Evolutionary conservation across 2,888 invertebrate genomes (phyloP), one percentile per base, ranked within the genome.

Genomic region (Malachius bipustulatus): DNA sequence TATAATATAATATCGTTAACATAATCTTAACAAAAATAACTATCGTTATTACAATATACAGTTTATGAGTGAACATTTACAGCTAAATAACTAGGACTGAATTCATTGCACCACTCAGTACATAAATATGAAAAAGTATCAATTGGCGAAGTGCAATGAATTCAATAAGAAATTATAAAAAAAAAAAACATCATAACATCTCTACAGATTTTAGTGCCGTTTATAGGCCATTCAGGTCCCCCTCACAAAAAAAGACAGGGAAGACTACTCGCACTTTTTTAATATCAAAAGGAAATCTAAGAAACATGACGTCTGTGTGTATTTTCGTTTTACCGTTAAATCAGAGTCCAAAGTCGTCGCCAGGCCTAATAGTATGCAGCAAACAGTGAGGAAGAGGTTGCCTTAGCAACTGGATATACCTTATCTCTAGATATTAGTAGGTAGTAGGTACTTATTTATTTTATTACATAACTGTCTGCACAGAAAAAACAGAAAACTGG

Each of bases 361-460:
- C 62, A 62, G 62, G 64, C 61, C 62, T 60, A 57, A 40, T 43
- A 47, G 55, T 60, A 63, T 63, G 62, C 62, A 63, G 63, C 63
- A 63, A 63, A 61, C 60, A 62, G 62, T 62, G 62, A 62, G 61
- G 57, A 61, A 60, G 62, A 62, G 60, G 60, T 60, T 49, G 46
- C 43, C 45, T 37, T 41, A 34, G 34, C 38, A n/a, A n/a, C n/a
- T n/a, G n/a, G n/a, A n/a, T n/a, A n/a, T n/a, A n/a, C n/a, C n/a
- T n/a, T n/a, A n/a, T n/a, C n/a, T n/a, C n/a, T n/a, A n/a, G n/a
- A n/a, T n/a, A 40, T 42, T 29, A 8, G 26, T 32, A 34, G 38
- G 19, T 31, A 32, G 37, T 36, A 34, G 29, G 10, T n/a, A 27
- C 9, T 16, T 30, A n/a, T n/a, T 16, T 26, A 15, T 9, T 13